Evolutionary conservation across 1,140 invertebrate genomes (phyloP).

Genomic region (Brachionus plicatilis): DNA sequence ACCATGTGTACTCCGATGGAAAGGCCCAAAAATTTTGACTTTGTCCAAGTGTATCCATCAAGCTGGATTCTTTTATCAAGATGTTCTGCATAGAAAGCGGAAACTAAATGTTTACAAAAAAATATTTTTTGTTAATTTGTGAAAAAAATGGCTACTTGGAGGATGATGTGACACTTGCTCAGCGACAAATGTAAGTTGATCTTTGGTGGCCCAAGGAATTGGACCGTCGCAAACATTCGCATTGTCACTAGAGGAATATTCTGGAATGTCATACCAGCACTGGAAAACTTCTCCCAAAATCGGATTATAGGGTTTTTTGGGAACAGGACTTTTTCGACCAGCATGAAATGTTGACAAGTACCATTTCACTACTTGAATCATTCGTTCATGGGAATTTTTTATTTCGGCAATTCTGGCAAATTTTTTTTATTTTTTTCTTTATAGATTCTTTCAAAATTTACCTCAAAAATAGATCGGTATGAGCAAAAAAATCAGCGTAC

Average conservation of each 20-base stretch:
- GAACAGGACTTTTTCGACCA: slow-evolving; percentile 80
- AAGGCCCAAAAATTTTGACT: slow-evolving; percentile 60
- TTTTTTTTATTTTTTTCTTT: slow-evolving; percentile 43
- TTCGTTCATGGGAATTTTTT: slow-evolving; percentile 74
- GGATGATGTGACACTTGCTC: slow-evolving; percentile 58
- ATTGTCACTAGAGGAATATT: not conserved
- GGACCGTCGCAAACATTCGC: slow-evolving; percentile 47
- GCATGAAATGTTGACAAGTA: slow-evolving; percentile 67
- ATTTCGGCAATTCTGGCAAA: slow-evolving; percentile 70
- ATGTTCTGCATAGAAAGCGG: slow-evolving; percentile 60
- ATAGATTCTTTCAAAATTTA: slow-evolving; percentile 41
- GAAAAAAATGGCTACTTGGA: slow-evolving; percentile 46
- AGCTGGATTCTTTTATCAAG: slow-evolving; percentile 55
- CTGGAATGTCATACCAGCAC: slow-evolving; percentile 50
- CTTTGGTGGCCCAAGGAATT: slow-evolving; percentile 50
- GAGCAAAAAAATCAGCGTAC: slow-evolving; percentile 57
- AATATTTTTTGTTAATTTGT: not conserved
- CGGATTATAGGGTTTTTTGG: slow-evolving; percentile 58
- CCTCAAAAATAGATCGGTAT: slow-evolving; percentile 56
- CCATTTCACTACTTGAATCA: slow-evolving; percentile 74
- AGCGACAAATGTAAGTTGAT: slow-evolving; percentile 53
- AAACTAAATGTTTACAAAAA: slow-evolving; percentile 46
- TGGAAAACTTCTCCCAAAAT: slow-evolving; percentile 56
- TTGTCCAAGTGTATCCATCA: slow-evolving; percentile 61
- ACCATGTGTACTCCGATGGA: slow-evolving; percentile 60